These are phyloP conservation scores for Lucinisca nassula DNA, from an alignment of 2,888 invertebrate species.

Conservation along the genomic window DNA sequence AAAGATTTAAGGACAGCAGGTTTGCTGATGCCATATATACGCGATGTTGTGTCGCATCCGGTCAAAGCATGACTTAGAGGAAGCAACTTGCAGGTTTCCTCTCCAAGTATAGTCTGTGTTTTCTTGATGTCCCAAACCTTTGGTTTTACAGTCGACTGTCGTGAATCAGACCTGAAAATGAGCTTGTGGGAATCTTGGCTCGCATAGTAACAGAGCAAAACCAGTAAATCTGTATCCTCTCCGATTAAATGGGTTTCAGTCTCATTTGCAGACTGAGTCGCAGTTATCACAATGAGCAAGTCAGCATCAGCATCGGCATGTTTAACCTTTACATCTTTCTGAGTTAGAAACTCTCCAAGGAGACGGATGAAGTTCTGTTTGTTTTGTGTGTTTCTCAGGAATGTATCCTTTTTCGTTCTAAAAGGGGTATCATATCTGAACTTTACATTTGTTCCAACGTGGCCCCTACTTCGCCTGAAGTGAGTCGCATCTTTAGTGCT, in stretches of 20 bases:
- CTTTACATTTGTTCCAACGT: constrained; percentile 32
- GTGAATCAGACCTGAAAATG: too few relatives aligned
- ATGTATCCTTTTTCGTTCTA: constrained; percentile 58
- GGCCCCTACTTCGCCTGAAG: constrained; percentile 52
- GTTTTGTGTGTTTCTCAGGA: constrained; percentile 67
- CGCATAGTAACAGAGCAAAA: constrained; percentile 71
- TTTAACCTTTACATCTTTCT: constrained; percentile 25
- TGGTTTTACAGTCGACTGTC: too few relatives aligned
- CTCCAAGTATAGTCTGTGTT: constrained; percentile 41
- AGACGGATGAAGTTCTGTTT: constrained; percentile 73
- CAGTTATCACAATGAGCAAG: constrained; percentile 71
- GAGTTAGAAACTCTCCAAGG: constrained; percentile 42
- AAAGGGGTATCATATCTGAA: constrained; percentile 61
- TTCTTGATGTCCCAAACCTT: constrained; percentile 67
- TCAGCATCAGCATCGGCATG: constrained; percentile 76
- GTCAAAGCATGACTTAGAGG: constrained; percentile 67
- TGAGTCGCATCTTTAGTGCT: constrained; percentile 64
- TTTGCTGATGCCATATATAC: constrained; percentile 64
- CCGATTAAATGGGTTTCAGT: constrained; percentile 65
- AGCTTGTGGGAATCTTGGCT: too few relatives aligned
- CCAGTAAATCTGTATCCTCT: constrained; percentile 79
- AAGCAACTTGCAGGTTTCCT: constrained; percentile 37
- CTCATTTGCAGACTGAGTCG: constrained; percentile 36
- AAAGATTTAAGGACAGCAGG: too few relatives aligned
- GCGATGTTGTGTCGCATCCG: constrained; percentile 71